A percentile compares a stretch with the other conserved stretches of the same genome.
Conservation (phyloP, 2,888 invertebrate species). For the Teleogryllus oceanicus region DNA sequence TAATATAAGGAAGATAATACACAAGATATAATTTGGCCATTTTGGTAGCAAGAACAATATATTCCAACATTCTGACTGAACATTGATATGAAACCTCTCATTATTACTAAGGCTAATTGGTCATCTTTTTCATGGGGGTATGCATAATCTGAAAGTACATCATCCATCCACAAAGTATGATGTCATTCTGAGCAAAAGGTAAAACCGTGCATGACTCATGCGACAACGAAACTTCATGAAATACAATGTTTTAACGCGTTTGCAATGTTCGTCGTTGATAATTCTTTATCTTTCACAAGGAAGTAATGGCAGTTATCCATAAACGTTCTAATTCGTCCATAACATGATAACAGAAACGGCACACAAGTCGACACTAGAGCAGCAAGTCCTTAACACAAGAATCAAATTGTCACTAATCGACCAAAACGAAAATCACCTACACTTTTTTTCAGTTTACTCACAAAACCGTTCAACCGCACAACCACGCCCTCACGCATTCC, state of each 20-base stretch:
- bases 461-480: not conserved
- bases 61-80: too few relatives aligned
- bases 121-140: too few relatives aligned
- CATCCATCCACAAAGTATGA: slow-evolving; percentile 24
- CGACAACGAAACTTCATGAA: not conserved
- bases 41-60: too few relatives aligned
- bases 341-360: not conserved
- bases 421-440: too few relatives aligned
- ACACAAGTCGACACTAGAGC: not conserved
- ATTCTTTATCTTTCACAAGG: not conserved
- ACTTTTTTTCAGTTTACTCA: not conserved
- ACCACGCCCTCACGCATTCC: slow-evolving; percentile 24
- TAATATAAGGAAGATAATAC: too few relatives aligned
- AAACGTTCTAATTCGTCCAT: not conserved
- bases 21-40: too few relatives aligned
- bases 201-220: not conserved
- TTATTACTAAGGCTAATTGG: too few relatives aligned
- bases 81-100: too few relatives aligned
- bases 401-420: too few relatives aligned
- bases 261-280: not conserved
- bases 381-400: not conserved
- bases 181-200: slow-evolving; percentile 22
- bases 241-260: not conserved
- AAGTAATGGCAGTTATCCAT: not conserved
- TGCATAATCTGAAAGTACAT: too few relatives aligned